phyloP scores from a whole-genome alignment of 2,797 vertebrate genomes.

The Aplochiton taeniatus region DNA sequence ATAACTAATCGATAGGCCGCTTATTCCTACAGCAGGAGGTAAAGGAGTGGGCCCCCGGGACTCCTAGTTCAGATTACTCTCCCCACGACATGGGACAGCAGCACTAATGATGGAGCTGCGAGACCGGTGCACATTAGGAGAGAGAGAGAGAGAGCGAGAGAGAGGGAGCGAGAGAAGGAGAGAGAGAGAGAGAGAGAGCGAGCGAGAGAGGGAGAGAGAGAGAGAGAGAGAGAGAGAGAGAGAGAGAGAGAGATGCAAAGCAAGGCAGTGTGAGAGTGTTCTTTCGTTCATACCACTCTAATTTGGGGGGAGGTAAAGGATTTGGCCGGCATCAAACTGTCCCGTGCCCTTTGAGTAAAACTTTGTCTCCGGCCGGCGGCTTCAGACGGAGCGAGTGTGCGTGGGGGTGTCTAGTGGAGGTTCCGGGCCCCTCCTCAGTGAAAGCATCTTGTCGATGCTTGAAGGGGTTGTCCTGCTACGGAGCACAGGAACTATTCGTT shows the following conservation, averaged over 20 bases:
- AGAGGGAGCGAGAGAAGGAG: slow-evolving; percentile 25
- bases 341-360: too few relatives aligned
- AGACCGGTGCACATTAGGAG: slow-evolving; percentile 60
- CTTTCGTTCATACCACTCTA: too few relatives aligned
- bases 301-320: too few relatives aligned
- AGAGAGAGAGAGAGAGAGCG: not conserved
- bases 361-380: too few relatives aligned
- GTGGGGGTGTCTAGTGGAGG: slow-evolving; percentile 23
- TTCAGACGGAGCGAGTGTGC: too few relatives aligned
- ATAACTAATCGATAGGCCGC: slow-evolving; percentile 99
- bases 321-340: too few relatives aligned
- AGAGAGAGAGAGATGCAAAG: not conserved
- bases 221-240: not conserved
- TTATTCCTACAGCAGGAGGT: slow-evolving; percentile 99
- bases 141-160: slow-evolving; percentile 32
- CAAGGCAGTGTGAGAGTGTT: too few relatives aligned
- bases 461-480: slow-evolving; percentile 67
- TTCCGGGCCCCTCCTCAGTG: slow-evolving; percentile 50
- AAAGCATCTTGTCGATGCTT: slow-evolving; percentile 66
- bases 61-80: slow-evolving; percentile 97
- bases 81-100: slow-evolving; percentile 89
- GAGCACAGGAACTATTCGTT: slow-evolving; percentile 74
- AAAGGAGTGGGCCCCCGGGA: slow-evolving; percentile 98
- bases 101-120: slow-evolving; percentile 87
- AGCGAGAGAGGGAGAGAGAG: not conserved